Evolutionary conservation across 2,797 vertebrate species (phyloP).

Genomic region (Clarias pachynema): DNA sequence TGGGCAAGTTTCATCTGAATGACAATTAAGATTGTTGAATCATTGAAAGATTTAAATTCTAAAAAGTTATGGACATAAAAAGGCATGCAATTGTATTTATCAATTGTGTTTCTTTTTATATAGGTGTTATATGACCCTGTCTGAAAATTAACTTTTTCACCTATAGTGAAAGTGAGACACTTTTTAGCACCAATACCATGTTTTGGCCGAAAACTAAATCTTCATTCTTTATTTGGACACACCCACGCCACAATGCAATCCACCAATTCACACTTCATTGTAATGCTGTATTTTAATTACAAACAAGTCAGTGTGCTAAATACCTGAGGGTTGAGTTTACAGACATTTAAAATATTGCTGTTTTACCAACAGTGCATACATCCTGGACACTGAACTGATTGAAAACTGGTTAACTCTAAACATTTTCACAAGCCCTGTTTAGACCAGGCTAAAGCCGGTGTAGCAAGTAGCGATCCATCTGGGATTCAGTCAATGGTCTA

Average conservation of each 20-base stretch:
- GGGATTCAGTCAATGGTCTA: not conserved
- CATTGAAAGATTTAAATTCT: no score
- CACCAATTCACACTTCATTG: not conserved
- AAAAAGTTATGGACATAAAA: no score
- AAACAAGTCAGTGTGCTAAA: conserved; percentile 53
- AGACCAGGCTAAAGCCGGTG: not conserved
- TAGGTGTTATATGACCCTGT: no score
- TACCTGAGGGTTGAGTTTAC: conserved; percentile 26
- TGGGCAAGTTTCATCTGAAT: no score
- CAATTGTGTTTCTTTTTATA: no score
- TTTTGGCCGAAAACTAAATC: not conserved
- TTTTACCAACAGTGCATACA: conserved; percentile 45
- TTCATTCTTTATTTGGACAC: not conserved
- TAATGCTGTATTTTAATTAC: conserved; percentile 51
- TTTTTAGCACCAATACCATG: no score
- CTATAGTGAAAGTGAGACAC: no score
- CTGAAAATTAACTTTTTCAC: no score
- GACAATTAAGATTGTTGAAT: no score
- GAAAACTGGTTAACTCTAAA: not conserved
- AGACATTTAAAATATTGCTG: conserved; percentile 47
- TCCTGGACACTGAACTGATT: not conserved
- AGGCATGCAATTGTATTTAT: no score
- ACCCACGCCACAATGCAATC: not conserved
- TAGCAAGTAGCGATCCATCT: not conserved
- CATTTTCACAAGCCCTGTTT: not conserved